These are phyloP conservation scores for Fregetta grallaria DNA, from an alignment of 2,113 vertebrate species.

Conservation along the genomic window DNA sequence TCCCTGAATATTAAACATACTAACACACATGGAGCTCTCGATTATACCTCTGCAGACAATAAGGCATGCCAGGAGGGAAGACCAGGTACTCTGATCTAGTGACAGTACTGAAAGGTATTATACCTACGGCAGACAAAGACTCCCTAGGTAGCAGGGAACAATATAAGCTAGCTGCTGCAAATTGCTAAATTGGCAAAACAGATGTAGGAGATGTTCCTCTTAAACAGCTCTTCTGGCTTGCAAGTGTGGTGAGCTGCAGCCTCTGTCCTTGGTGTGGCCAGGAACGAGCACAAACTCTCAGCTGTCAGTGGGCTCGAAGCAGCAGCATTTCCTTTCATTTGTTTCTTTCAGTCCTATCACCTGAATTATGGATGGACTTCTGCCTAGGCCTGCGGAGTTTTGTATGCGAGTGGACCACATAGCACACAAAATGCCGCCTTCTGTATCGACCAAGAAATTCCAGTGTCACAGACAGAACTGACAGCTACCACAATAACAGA, in stretches of 20 bases:
- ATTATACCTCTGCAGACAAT: neutral
- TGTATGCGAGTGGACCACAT: neutral
- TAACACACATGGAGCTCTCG: neutral
- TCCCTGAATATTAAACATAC: neutral
- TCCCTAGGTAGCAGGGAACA: neutral
- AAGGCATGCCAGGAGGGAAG: neutral
- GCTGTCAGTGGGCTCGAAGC: neutral
- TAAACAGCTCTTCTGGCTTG: neutral
- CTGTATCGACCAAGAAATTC: neutral
- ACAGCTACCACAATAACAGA: neutral
- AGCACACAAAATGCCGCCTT: neutral
- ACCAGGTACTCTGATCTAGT: neutral
- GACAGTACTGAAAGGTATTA: neutral
- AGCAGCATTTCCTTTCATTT: neutral
- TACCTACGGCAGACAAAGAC: neutral
- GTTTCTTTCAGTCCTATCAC: neutral
- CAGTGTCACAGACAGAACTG: neutral
- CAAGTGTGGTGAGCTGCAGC: neutral
- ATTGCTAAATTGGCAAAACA: neutral
- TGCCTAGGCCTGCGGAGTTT: neutral
- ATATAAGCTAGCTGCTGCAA: neutral
- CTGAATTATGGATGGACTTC: neutral
- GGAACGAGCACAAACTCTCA: neutral
- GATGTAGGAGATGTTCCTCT: neutral
- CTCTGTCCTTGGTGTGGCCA: neutral